Base-by-base conservation (phyloP, 2,797 vertebrate genomes). In the Fistularia commersonii region DNA sequence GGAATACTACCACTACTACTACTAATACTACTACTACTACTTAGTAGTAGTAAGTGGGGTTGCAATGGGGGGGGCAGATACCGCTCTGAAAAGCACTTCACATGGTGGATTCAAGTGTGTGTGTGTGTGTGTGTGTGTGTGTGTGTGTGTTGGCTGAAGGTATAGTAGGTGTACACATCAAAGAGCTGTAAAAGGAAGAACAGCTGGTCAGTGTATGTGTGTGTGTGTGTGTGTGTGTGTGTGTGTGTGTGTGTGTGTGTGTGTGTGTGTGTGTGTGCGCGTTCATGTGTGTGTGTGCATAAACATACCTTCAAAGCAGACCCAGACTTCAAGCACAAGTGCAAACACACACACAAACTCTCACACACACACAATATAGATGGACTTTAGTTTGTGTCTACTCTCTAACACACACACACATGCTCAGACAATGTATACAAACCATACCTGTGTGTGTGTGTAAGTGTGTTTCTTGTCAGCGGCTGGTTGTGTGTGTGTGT, bases 291-390 rank as follows among this genome's bases (percentile, higher is more conserved):
- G 8, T 33, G 41, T 12, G 32, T 8, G 55, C 58, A 66, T 73
- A 64, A 63, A 74, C 69, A 69, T 73, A 77, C 65, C 72, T 83
- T 86, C 83, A 86, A 87, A 86, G 79, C 40, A 56, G 59, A 72
- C 55, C 72, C 64, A 79, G 76, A 84, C 76, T 73, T 79, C 69
- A 82, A 75, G 70, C 65, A 54, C 66, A 48, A 35, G 47, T 66
- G 32, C 40, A 45, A 58, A 45, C 31, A 72, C 56, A 59, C 47
- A 31, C 37, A 56, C 57, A 58, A 52, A 51, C 61, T 40, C 44
- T 33, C 45, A 42, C 32, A 61, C 32, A 54, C 64, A 32, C 41
- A 41, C 32, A 37, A n/a, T n/a, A n/a, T n/a, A n/a, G n/a, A n/a
- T n/a, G n/a, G n/a, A n/a, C n/a, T n/a, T n/a, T n/a, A n/a, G n/a